Evolutionary conservation across 2,888 invertebrate species (phyloP).

Genomic region (Drosophila flavopinicola): DNA sequence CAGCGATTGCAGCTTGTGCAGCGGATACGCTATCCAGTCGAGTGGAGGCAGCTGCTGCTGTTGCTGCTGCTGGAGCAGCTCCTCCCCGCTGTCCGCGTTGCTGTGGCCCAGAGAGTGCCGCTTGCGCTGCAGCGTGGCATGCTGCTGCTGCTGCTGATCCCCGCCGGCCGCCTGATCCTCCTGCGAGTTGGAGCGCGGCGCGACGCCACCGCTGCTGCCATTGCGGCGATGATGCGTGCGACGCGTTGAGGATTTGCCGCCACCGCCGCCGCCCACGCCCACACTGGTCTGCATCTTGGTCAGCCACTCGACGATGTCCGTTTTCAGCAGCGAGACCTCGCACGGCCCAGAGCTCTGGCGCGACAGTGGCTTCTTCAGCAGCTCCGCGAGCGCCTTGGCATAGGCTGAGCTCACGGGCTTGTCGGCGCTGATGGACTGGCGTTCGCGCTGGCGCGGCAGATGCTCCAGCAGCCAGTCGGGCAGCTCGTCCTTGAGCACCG

Average conservation of each 20-base stretch:
- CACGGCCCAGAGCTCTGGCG: slow-evolving; percentile 84
- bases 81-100: slow-evolving; percentile 77
- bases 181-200: slow-evolving; percentile 82
- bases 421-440: slow-evolving; percentile 68
- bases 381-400: slow-evolving; percentile 82
- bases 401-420: slow-evolving; percentile 78
- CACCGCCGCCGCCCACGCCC: slow-evolving; percentile 1
- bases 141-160: slow-evolving; percentile 27
- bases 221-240: slow-evolving; percentile 82
- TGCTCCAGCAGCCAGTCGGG: slow-evolving; percentile 84
- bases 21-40: slow-evolving; percentile 84
- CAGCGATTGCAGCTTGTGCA: slow-evolving; percentile 81
- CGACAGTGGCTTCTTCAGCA: slow-evolving; percentile 83
- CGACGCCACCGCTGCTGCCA: slow-evolving; percentile 83
- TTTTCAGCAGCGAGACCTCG: slow-evolving; percentile 83
- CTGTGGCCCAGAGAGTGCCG: slow-evolving; percentile 84
- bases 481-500: slow-evolving; percentile 83
- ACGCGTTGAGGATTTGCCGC: slow-evolving; percentile 38
- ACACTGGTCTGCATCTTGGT: slow-evolving; percentile 81
- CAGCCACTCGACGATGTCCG: slow-evolving; percentile 84
- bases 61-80: slow-evolving; percentile 58
- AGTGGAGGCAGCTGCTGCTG: slow-evolving; percentile 51
- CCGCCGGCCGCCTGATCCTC: slow-evolving; percentile 76
- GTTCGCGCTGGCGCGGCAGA: slow-evolving; percentile 82
- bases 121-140: slow-evolving; percentile 80